Base-by-base conservation (phyloP, 2,797 vertebrate genomes). In the Rhadinocentrus ornatus region DNA sequence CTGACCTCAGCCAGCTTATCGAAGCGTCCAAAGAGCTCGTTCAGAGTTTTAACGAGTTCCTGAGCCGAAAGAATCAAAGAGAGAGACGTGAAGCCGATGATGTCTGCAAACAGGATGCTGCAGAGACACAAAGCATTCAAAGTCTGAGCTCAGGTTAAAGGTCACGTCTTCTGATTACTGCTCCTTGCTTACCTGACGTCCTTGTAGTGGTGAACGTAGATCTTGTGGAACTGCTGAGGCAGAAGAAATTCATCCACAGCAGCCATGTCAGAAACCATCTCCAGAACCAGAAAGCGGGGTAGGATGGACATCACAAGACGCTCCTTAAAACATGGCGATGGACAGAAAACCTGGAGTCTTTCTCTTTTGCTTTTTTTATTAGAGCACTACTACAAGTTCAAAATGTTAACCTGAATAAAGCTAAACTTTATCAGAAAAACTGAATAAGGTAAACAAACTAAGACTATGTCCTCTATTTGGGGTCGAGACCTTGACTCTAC, bases 41-140 rank as follows among this genome's bases (percentile, higher is more conserved):
- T 93, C 1, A 94, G 90, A 8, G 86, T 89, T 52, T 73, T 75
- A 8, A 94, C 91, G 9, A 93, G 80, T 32, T 93, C 83, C 62
- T 92, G 92, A 24, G 93, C 90, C 0, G 89, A 91, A 55, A 86
- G 73, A 13, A 81, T 69, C 71, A 85, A 0, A 0, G 86, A 88
- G 2, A 88, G 66, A 2, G 82, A 80, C 0, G 92, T 93, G 77
- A 94, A 94, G 60, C 93, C 92, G 41, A 92, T 91, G 79, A 94
- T 92, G 79, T 93, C 92, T 8, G 92, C 92, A 71, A 93, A 93
- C 59, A 94, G 80, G 57, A 93, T 93, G 77, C 93, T 94, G 84
- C 3, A 20, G 12, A 48, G 7, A 69, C 22, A 44, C 10, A 63
- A 7, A 35, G 10, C 4, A 6, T 29, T 24, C n/a, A 46, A 22